Evolutionary conservation across 2,888 invertebrate species (phyloP).

Genomic region (Acleris cristana): DNA sequence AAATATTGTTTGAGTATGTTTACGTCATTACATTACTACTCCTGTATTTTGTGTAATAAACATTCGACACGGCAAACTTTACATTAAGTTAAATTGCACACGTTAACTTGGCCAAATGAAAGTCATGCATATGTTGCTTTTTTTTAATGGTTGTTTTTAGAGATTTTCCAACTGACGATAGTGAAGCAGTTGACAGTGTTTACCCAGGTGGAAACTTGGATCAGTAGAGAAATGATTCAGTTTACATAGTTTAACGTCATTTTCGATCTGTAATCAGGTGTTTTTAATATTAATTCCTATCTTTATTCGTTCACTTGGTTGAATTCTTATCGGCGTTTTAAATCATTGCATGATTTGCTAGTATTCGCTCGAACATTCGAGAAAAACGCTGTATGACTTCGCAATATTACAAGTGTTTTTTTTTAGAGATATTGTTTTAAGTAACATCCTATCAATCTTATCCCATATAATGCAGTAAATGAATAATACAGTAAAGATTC

Average conservation of each 20-base stretch:
- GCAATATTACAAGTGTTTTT: too few relatives aligned
- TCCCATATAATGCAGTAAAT: too few relatives aligned
- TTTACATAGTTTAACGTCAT: slow-evolving; percentile 10
- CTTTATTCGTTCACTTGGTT: slow-evolving; percentile 26
- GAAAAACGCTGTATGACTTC: too few relatives aligned
- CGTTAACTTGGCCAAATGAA: neutral
- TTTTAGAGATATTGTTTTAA: too few relatives aligned
- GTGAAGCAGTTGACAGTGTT: slow-evolving; percentile 13
- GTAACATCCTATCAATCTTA: too few relatives aligned
- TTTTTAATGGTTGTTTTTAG: slow-evolving; percentile 14
- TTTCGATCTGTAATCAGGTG: slow-evolving; percentile 15
- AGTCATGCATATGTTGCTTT: slow-evolving; percentile 8
- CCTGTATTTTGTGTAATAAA: slow-evolving; percentile 9
- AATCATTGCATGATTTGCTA: neutral
- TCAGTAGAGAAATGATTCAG: slow-evolving; percentile 14
- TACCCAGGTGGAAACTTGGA: slow-evolving; percentile 19
- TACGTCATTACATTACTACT: slow-evolving; percentile 25
- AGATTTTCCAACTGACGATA: slow-evolving; percentile 8
- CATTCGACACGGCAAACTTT: slow-evolving; percentile 17
- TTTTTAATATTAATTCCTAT: slow-evolving; percentile 14
- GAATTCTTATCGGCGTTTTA: slow-evolving; percentile 3
- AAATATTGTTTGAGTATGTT: slow-evolving; percentile 28
- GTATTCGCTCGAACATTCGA: too few relatives aligned
- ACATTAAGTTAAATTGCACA: slow-evolving; percentile 8
- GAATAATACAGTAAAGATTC: too few relatives aligned